Base-by-base conservation (phyloP, 2,113 vertebrate genomes). In the Semnopithecus entellus region DNA sequence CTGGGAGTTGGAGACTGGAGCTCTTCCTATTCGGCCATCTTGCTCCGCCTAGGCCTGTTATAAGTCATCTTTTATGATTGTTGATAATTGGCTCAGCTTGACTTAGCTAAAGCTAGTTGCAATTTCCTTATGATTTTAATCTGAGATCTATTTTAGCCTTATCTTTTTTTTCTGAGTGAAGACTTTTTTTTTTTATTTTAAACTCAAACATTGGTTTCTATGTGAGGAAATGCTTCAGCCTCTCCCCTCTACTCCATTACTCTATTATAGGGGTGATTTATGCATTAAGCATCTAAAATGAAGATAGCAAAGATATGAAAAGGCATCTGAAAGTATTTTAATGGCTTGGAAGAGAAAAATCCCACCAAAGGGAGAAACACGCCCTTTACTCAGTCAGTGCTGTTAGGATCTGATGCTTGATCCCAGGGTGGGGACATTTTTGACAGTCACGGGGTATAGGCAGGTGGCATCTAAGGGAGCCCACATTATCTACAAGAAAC, bases 381-480 rank as follows among this genome's bases (percentile, higher is more conserved):
- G 35, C 1, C 40, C 20, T 66, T 83, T 48, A 13, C 48, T 75
- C 68, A 84, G 23, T 20, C 1, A 48, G 32, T n/a, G 50, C 68
- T 10, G 1, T 79, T 8, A 50, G 73, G 73, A 40, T 59, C 75
- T 1, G n/a, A 68, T 52, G 52, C 96, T 97, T 97, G 97, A 97
- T 97, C 97, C 94, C 32, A 22, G 43, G 88, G 70, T 1, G 61
- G 97, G 94, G 97, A 95, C 91, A 88, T 85, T 12, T 68, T 88
- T 97, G 96, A 87, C 89, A 90, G 96, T 95, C 95, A 38, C 85
- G 91, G 93, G 96, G 52, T 90, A 70, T 96, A 92, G 96, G 94
- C 92, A 98, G 97, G 82, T 72, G 57, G 86, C 87, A 90, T 91
- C 70, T 92, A 78, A 97, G 96, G 96, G 95, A 96, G 90, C 93